Conservation (phyloP, 2,797 vertebrate genomes). For the Sebastes hubbsi region DNA sequence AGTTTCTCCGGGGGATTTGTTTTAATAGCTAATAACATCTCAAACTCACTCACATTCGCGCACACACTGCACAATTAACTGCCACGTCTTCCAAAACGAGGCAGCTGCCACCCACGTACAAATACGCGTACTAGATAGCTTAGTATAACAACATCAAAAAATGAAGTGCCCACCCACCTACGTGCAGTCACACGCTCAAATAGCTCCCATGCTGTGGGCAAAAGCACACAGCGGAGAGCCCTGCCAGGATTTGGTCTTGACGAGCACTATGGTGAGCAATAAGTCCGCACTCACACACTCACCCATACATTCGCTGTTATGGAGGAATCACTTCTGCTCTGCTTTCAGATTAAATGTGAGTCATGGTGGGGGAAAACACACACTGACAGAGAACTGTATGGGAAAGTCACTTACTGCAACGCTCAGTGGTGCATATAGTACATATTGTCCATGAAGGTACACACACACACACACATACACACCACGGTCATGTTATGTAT, state of each 20-base stretch:
- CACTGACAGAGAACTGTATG: conserved; percentile 1
- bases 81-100: conserved; percentile 28
- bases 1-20: neutral
- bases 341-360: conserved; percentile 51
- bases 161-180: conserved; percentile 51
- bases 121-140: conserved; percentile 12
- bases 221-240: conserved; percentile 27
- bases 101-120: conserved; percentile 47
- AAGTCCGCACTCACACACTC: neutral
- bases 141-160: conserved; percentile 40
- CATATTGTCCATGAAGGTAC: conserved; percentile 1
- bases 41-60: neutral
- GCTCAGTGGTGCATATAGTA: conserved; percentile 35
- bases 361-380: conserved; percentile 38
- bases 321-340: conserved; percentile 37
- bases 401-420: conserved; percentile 16
- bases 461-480: neutral
- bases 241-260: conserved; percentile 14
- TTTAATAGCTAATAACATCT: conserved; percentile 1
- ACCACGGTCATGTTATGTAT: neutral
- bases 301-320: neutral
- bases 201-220: conserved; percentile 55
- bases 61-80: neutral
- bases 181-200: conserved; percentile 44
- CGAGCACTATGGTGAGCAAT: conserved; percentile 27